A percentile compares a stretch with the other conserved stretches of the same genome.
Conservation (phyloP, 1,140 invertebrate genomes). For the Bicyclus anynana region DNA sequence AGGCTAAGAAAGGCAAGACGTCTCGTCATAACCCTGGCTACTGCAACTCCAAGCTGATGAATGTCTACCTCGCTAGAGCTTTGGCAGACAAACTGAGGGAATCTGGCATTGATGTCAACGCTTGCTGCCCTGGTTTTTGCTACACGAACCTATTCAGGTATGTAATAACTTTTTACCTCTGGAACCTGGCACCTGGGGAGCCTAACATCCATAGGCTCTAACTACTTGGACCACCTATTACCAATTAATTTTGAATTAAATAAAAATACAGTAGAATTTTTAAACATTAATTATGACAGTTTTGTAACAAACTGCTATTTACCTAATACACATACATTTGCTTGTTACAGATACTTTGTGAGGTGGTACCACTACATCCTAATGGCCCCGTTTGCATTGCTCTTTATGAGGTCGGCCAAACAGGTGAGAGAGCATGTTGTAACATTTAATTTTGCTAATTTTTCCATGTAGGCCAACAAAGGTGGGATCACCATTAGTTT, state of each 20-base stretch:
- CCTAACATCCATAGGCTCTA: no score
- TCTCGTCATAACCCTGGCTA: conserved; percentile 83
- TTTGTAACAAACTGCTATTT: no score
- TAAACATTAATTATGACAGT: no score
- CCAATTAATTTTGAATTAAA: no score
- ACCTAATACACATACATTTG: background rate
- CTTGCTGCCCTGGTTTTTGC: conserved; percentile 90
- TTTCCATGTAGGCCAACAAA: background rate
- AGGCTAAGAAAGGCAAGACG: conserved; percentile 51
- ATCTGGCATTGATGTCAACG: conserved; percentile 83
- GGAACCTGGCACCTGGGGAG: no score
- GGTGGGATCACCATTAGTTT: background rate
- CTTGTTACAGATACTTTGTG: conserved; percentile 82
- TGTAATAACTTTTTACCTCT: no score
- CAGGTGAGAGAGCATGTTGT: conserved; percentile 77
- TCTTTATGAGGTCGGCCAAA: conserved; percentile 84
- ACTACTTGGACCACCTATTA: no score
- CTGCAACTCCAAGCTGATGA: conserved; percentile 88
- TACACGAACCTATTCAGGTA: conserved; percentile 82
- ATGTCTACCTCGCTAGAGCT: conserved; percentile 83
- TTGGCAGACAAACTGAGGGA: conserved; percentile 79
- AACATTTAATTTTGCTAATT: background rate
- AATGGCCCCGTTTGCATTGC: conserved; percentile 82
- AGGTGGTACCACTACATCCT: conserved; percentile 85
- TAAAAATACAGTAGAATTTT: no score